A percentile compares a stretch with the other conserved stretches of the same genome.
Evolutionary conservation across 2,113 vertebrate species (phyloP).

Genomic region (Pagrus major): DNA sequence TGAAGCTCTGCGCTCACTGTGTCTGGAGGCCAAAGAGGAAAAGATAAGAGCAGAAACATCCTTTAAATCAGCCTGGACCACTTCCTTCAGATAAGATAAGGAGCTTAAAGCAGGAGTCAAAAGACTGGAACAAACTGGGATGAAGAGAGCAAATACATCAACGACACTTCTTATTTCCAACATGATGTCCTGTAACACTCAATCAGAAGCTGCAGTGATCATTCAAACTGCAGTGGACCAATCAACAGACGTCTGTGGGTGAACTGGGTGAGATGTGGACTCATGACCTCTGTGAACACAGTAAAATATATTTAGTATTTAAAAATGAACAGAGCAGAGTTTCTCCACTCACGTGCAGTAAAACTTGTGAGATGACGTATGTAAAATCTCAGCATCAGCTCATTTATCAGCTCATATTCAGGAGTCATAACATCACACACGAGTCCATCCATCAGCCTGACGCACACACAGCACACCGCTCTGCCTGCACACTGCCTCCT

Average conservation of each 20-base stretch:
- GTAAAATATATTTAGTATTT: too few relatives aligned
- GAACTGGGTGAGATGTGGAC: too few relatives aligned
- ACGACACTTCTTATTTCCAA: not conserved
- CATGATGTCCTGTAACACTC: not conserved
- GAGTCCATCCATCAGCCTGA: conserved; percentile 60
- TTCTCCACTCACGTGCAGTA: not conserved
- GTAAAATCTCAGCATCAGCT: not conserved
- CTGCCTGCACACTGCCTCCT: not conserved
- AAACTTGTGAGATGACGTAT: conserved; percentile 6
- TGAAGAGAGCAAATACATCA: not conserved
- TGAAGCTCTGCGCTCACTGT: not conserved
- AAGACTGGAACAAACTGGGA: conserved; percentile 18
- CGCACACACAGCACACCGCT: not conserved
- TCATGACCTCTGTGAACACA: not conserved
- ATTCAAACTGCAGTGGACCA: too few relatives aligned
- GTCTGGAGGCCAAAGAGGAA: conserved; percentile 8
- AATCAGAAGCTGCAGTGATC: too few relatives aligned
- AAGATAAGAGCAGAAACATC: conserved; percentile 8
- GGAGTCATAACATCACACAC: conserved; percentile 44
- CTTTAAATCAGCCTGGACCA: conserved; percentile 1
- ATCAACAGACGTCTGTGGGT: too few relatives aligned
- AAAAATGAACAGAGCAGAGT: too few relatives aligned
- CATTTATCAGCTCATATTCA: conserved; percentile 47
- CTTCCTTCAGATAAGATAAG: conserved; percentile 25
- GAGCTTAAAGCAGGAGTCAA: conserved; percentile 21